Base-by-base conservation (phyloP, 1,140 invertebrate genomes). In the Temnothorax curvispinosus region DNA sequence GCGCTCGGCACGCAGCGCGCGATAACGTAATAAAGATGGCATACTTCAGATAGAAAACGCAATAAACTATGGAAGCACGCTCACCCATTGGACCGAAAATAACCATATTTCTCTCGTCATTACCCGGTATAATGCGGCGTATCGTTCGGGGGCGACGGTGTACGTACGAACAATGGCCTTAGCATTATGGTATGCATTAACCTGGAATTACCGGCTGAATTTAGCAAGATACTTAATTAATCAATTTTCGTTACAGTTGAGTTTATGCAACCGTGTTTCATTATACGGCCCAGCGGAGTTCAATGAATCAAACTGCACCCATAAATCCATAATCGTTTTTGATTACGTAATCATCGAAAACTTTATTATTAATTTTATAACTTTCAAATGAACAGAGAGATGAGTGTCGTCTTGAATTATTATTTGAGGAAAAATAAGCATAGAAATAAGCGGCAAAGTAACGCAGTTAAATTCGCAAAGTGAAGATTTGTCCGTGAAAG, bases 1-100 rank as follows among this genome's bases (percentile, higher is more conserved):
- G 78, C 86, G 54, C 35, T 38, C 38, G 82, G 74, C 92, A 93
- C 91, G 92, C 92, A 91, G 87, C 50, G 35, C 82, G 86, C 89
- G 91, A 93, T 92, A 92, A 91, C 87, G 91, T 93, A 92, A 93
- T 93, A 93, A 92, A 93, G 92, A 92, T 93, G 89, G 88, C 87
- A 92, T 93, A 93, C 67, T 90, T 91, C 82, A 92, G 92, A 93
- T 93, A 93, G 89, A 90, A 91, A 92, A 90, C 69, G 86, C 90
- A 92, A 92, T 92, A 92, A 92, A 91, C 86, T 87, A 90, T 82
- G 82, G 89, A 91, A 75, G 91, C 91, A 91, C 90, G 90, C 87
- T 90, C 86, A 58, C 71, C 76, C 35, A 80, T 90, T 84, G 86
- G 89, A 91, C 90, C 90, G 85, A 89, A 91, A 91, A 91, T 91